phyloP scores from a whole-genome alignment of 1,140 invertebrate genomes.

The Macrotrachela quadricornifera region DNA sequence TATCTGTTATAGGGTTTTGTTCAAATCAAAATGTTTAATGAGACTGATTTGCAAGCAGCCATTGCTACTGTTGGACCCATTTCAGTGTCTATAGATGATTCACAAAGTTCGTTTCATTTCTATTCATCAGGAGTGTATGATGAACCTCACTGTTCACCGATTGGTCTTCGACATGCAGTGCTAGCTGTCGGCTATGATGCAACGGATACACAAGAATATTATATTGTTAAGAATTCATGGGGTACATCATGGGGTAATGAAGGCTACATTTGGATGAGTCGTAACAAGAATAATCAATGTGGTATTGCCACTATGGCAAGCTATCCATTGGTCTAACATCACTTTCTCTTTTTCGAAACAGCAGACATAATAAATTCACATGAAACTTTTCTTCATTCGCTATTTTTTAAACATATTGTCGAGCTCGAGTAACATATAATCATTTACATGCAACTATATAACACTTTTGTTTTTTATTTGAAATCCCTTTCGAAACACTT shows the following conservation, averaged over 20 bases:
- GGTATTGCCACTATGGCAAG: constrained; percentile 56
- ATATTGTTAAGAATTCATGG: constrained; percentile 80
- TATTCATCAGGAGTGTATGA: constrained; percentile 39
- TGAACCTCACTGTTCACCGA: constrained; percentile 43
- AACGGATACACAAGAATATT: constrained; percentile 44
- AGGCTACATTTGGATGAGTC: constrained; percentile 68
- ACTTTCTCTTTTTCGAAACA: too few species aligned
- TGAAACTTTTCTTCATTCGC: too few species aligned
- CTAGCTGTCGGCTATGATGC: constrained; percentile 59
- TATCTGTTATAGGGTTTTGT: constrained; percentile 7
- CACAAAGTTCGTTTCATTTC: constrained; percentile 11
- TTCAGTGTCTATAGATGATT: constrained; percentile 31
- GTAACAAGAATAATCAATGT: constrained; percentile 65
- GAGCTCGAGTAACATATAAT: too few species aligned
- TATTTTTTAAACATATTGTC: too few species aligned
- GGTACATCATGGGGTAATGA: constrained; percentile 53
- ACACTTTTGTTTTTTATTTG: too few species aligned
- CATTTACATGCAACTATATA: too few species aligned
- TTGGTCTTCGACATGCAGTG: constrained; percentile 62
- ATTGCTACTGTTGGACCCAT: constrained; percentile 28
- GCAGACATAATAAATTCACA: too few species aligned
- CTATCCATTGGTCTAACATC: constrained; percentile 20
- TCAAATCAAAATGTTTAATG: constrained; percentile 13
- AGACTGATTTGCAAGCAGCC: constrained; percentile 18
- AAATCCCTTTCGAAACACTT: too few species aligned